Percentiles rank a stretch among this genome's conserved stretches.
phyloP scores from a whole-genome alignment of 2,797 vertebrate genomes.

The Gephyroberyx darwinii region DNA sequence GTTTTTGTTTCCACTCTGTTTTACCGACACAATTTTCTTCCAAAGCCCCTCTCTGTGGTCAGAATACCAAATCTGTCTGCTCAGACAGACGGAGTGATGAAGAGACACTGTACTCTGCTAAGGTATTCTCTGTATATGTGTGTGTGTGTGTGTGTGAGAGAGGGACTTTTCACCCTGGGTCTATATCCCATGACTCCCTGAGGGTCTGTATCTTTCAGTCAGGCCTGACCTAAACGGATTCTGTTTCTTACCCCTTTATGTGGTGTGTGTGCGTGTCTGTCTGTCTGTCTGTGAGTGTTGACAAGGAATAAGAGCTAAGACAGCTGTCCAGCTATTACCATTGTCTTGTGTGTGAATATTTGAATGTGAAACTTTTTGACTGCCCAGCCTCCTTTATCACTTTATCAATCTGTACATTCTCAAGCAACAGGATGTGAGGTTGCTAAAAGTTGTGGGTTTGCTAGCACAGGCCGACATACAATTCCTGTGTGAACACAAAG shows the following conservation, averaged over 20 bases:
- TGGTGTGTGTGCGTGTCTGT: constrained; percentile 3
- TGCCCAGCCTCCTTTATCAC: constrained; percentile 27
- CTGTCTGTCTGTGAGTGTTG: not conserved
- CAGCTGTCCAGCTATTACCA: constrained; percentile 19
- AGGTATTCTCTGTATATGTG: constrained; percentile 9
- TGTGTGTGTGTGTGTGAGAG: not conserved
- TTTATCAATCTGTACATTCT: constrained; percentile 18
- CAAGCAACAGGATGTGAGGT: no score
- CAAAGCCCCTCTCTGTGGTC: constrained; percentile 31
- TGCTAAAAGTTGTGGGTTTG: no score
- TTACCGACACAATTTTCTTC: constrained; percentile 44
- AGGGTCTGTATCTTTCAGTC: constrained; percentile 9
- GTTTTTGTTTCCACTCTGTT: constrained; percentile 67
- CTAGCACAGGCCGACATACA: not conserved
- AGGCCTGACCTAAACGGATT: not conserved
- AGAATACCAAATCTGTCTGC: constrained; percentile 36
- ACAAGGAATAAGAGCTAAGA: not conserved
- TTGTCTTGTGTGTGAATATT: constrained; percentile 14
- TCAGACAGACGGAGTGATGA: constrained; percentile 31
- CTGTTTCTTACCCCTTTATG: not conserved
- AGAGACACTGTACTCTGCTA: constrained; percentile 32
- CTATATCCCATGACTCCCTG: constrained; percentile 3
- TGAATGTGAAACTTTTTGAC: constrained; percentile 8
- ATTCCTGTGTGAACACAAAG: not conserved
- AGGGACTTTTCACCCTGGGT: constrained; percentile 7